phyloP scores from a whole-genome alignment of 2,888 invertebrate genomes.

The Hedya salicella region DNA sequence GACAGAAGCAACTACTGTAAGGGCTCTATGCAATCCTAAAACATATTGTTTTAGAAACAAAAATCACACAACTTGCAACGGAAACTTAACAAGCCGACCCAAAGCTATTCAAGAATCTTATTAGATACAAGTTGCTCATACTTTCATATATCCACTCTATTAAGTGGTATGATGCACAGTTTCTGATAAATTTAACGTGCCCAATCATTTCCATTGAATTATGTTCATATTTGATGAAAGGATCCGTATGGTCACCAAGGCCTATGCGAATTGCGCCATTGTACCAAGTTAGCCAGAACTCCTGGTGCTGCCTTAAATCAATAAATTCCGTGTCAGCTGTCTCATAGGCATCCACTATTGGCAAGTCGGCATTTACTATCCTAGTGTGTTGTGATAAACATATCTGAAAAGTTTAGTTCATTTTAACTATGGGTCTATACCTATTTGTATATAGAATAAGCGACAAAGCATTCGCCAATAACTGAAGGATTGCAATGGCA shows the following conservation, averaged over 20 bases:
- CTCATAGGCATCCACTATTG: neutral
- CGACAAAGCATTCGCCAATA: too few species aligned
- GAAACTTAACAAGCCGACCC: too few species aligned
- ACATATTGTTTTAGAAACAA: too few species aligned
- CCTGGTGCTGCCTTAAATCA: slow-evolving; percentile 41
- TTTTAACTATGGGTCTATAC: neutral
- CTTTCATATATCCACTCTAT: slow-evolving; percentile 56
- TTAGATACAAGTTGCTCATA: slow-evolving; percentile 2
- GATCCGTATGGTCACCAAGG: slow-evolving; percentile 2
- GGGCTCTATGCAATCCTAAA: too few species aligned
- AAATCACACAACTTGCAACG: too few species aligned
- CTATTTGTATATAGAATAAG: too few species aligned
- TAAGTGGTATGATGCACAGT: neutral
- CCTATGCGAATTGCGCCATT: slow-evolving; percentile 40
- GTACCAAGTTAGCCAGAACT: slow-evolving; percentile 55
- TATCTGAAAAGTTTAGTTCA: slow-evolving; percentile 12
- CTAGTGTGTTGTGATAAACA: slow-evolving; percentile 12
- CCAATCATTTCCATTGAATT: slow-evolving; percentile 26
- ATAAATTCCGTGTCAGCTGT: slow-evolving; percentile 13
- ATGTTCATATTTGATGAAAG: slow-evolving; percentile 22
- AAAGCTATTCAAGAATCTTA: neutral
- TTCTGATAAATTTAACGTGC: slow-evolving; percentile 27
- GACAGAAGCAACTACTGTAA: too few species aligned
- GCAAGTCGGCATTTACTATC: neutral
- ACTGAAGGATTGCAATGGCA: too few species aligned